These are phyloP conservation scores for Amphipyra berbera DNA, from an alignment of 2,888 invertebrate genomes.

Conservation along the genomic window DNA sequence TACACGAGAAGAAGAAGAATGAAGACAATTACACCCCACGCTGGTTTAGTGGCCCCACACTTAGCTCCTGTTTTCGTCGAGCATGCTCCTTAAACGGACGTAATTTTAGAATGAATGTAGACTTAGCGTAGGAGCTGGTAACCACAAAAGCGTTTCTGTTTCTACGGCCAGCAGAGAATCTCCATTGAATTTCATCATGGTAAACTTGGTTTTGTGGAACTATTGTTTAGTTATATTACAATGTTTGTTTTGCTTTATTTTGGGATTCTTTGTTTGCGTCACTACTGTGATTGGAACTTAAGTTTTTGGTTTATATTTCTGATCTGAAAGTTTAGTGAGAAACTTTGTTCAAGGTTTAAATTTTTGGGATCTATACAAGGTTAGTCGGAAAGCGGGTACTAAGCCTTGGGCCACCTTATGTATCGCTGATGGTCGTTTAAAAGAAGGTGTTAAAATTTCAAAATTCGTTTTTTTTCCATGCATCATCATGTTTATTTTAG, in stretches of 20 bases:
- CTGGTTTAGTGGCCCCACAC: conserved; percentile 17
- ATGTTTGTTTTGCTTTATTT: background rate
- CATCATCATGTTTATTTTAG: too few species aligned
- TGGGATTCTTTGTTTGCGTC: background rate
- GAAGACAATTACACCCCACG: too few species aligned
- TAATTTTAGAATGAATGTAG: conserved; percentile 50
- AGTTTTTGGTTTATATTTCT: too few species aligned
- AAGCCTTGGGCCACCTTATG: too few species aligned
- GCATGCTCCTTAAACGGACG: conserved; percentile 42
- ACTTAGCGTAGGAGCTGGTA: conserved; percentile 25
- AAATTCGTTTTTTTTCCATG: too few species aligned
- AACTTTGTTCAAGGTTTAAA: too few species aligned
- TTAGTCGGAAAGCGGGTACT: too few species aligned
- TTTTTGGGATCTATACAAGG: too few species aligned
- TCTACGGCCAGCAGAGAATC: conserved; percentile 4
- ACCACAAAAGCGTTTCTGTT: conserved; percentile 28
- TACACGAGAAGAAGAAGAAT: too few species aligned
- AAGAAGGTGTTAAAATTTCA: too few species aligned
- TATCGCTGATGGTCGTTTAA: too few species aligned
- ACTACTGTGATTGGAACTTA: background rate
- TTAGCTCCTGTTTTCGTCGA: conserved; percentile 32
- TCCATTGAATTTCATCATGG: conserved; percentile 21
- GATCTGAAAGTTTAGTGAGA: too few species aligned
- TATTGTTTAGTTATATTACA: background rate
- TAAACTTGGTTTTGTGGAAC: background rate